A percentile compares a stretch with the other conserved stretches of the same genome.
Evolutionary conservation across 2,113 vertebrate species (phyloP).

Genomic region (Pipra filicauda): DNA sequence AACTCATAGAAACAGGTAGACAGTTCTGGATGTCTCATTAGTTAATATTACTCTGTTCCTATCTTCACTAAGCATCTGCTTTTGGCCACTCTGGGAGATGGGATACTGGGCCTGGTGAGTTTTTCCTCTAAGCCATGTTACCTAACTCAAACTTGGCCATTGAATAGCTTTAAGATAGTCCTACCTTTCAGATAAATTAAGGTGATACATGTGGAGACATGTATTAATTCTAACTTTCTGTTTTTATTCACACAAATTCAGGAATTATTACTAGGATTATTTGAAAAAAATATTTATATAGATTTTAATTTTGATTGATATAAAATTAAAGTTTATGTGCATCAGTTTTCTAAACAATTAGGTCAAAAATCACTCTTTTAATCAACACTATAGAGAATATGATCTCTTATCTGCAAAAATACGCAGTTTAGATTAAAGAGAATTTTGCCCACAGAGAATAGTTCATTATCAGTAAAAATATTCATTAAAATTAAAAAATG

Average conservation of each 20-base stretch:
- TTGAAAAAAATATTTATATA: background rate
- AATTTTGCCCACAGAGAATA: background rate
- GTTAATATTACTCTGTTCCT: background rate
- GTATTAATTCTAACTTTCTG: background rate
- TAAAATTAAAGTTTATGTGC: background rate
- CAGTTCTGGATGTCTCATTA: background rate
- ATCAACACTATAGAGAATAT: background rate
- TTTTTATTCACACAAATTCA: background rate
- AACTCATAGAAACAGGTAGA: background rate
- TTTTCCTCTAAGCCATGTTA: background rate
- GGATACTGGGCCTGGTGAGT: background rate
- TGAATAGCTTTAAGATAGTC: background rate
- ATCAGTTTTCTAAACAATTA: background rate
- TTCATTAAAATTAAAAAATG: background rate
- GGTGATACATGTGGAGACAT: background rate
- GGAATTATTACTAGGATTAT: background rate
- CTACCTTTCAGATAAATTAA: background rate
- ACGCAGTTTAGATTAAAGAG: background rate
- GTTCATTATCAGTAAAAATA: background rate
- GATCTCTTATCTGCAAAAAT: background rate
- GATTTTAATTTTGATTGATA: background rate
- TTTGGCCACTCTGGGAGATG: background rate
- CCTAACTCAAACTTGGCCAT: background rate
- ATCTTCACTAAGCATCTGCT: background rate
- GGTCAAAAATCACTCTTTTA: background rate